Evolutionary conservation across 2,113 vertebrate genomes (phyloP).

Genomic region (Hystrix cristata): DNA sequence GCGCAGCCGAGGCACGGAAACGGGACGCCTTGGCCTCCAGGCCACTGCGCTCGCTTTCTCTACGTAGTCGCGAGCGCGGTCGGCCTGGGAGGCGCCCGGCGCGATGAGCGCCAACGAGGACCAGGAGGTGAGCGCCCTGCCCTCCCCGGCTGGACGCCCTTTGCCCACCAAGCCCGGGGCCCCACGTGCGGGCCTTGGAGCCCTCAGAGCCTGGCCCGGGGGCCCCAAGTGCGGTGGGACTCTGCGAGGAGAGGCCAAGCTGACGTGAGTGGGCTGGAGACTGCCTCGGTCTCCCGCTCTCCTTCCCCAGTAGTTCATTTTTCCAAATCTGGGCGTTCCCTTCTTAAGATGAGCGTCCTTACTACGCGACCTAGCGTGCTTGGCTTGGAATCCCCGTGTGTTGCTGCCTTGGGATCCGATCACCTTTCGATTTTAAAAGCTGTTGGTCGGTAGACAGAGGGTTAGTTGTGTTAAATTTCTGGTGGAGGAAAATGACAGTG

Average conservation of each 20-base stretch:
- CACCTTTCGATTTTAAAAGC: neutral
- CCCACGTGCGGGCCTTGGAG: too few relatives aligned
- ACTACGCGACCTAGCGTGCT: neutral
- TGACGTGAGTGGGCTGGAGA: rapidly evolving
- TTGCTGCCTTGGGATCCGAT: neutral
- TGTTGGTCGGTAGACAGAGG: neutral
- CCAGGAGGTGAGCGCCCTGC: constrained; percentile 92
- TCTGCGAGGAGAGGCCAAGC: neutral
- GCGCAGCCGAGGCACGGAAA: neutral
- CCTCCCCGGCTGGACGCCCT: neutral
- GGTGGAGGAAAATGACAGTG: neutral
- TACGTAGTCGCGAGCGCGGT: neutral
- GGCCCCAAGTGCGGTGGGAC: neutral
- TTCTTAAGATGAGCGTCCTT: neutral
- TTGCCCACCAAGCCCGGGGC: neutral
- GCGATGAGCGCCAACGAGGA: constrained; percentile 96
- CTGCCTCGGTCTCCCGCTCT: neutral
- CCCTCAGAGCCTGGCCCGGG: neutral
- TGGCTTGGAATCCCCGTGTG: neutral
- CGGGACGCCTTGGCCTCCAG: neutral
- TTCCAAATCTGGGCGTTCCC: neutral
- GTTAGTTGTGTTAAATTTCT: neutral
- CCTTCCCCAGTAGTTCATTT: neutral
- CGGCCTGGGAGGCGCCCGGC: neutral
- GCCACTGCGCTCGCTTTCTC: neutral